Base-by-base conservation (phyloP, 1,140 invertebrate genomes). In the Caenorhabditis inopinata region DNA sequence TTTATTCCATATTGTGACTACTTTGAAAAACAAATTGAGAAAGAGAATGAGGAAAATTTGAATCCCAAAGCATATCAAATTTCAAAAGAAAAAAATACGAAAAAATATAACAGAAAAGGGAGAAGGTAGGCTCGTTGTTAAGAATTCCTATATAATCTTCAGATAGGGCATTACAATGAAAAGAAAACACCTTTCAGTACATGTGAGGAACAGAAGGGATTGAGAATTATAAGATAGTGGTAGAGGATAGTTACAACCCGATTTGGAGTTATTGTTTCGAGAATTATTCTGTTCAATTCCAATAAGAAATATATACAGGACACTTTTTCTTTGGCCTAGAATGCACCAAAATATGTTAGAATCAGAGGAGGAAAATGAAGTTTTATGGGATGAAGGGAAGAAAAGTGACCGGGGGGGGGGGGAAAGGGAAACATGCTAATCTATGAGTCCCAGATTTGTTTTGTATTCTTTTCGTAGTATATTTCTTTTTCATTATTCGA, bases 171-270 rank as follows among this genome's bases (percentile, higher is more conserved):
- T 18, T 7, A 48, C 16, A 16, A 48, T 16, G 6, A 14, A 7
- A 48, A 48, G n/a, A 7, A 48, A 48, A 1, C 6, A 48, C 1
- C 16, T 18, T 6, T n/a, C 12, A n/a, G 47, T 18, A 18, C 7
- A 18, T n/a, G 12, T 18, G 47, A 48, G n/a, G 21, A 48, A 18
- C 16, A 48, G 7, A n/a, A n/a, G 6, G 16, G 21, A 16, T 48
- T 48, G 47, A 6, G 47, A 1, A 48, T 18, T 48, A 7, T n/a
- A n/a, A 48, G 48, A 14, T 23, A 51, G 48, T 18, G 21, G n/a
- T n/a, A 42, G 51, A 32, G 51, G 27, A 58, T 58, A 58, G 51
- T 58, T 58, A 58, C 7, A 58, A 58, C 51, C 51, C 51, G 51
- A 58, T 21, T 29, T 32, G 14, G 25, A 58, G 27, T 58, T 58